These are phyloP conservation scores for Dasyurus viverrinus DNA, from an alignment of 2,113 vertebrate species.

Conservation along the genomic window DNA sequence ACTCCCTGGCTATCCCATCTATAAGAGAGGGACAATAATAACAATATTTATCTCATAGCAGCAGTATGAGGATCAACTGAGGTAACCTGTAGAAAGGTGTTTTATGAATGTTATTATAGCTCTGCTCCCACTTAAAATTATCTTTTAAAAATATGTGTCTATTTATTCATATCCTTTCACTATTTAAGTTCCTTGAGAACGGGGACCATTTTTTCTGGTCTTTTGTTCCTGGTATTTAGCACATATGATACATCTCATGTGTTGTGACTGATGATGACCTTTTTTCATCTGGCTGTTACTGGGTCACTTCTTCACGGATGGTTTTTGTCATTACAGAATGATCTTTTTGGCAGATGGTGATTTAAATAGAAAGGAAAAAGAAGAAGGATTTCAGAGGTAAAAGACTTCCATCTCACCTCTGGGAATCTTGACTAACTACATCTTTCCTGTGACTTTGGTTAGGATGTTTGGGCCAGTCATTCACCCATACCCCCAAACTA, in stretches of 20 bases:
- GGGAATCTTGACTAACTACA: not conserved
- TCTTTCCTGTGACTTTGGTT: not conserved
- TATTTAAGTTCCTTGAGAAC: not conserved
- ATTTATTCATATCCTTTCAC: not conserved
- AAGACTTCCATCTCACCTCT: not conserved
- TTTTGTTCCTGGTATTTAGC: not conserved
- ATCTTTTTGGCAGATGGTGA: not conserved
- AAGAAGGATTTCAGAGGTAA: not conserved
- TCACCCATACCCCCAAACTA: not conserved
- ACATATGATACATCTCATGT: constrained; percentile 37
- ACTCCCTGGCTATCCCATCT: not conserved
- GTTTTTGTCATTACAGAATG: not conserved
- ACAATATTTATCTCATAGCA: not conserved
- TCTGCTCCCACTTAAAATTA: not conserved
- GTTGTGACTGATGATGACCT: constrained; percentile 19
- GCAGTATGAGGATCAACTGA: not conserved
- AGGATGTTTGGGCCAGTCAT: constrained; percentile 7
- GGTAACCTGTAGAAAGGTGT: not conserved
- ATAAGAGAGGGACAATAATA: not conserved
- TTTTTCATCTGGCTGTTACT: constrained; percentile 42
- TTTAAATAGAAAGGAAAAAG: constrained; percentile 26
- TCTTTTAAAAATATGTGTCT: not conserved
- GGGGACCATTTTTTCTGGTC: not conserved
- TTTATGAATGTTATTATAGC: not conserved
- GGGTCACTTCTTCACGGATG: not conserved